Base-by-base conservation (phyloP, 2,797 vertebrate genomes). In the Notolepis coatsorum region DNA sequence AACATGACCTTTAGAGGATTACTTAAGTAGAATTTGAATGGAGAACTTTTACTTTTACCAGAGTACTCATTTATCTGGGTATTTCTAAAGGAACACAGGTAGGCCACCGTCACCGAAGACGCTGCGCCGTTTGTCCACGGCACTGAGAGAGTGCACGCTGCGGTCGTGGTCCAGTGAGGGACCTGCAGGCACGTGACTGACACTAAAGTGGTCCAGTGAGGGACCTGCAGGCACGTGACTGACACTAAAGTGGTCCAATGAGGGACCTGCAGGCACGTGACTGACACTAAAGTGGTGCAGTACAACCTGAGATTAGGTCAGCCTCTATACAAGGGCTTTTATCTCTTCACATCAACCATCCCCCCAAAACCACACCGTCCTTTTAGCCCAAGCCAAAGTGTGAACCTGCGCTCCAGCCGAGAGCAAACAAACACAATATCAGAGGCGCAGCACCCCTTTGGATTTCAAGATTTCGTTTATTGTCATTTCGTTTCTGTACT, bases 331-430 rank as follows among this genome's bases (percentile, higher is more conserved):
- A 17, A 10, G 39, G 12, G 73, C 79, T 85, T 86, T 88, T 84
- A 82, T 66, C 72, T 56, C 61, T 68, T 53, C 56, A 18, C 49
- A 56, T 82, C 49, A 58, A 79, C 52, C 47, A 7, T 0, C 5
- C 45, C 9, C 1, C 7, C 51, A 13, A 42, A 37, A 48, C 51
- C 1, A 1, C 18, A 13, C 41, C 21, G 21, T 13, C 39, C 79
- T 89, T 86, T 90, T 90, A 75, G 67, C 82, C 88, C 81, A 68
- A 65, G 46, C 30, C 27, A 31, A 72, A 25, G 73, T 89, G 84
- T 77, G 80, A 90, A 77, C 20, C 57, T 68, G 12, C 60, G 6
- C 55, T n/a, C 49, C 2, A 9, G 7, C 23, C 17, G 3, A 78
- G 64, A 71, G 75, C 69, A 82, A 87, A 81, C 86, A 89, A 84